Evolutionary conservation across 1,140 invertebrate genomes (phyloP).

Genomic region (Drosophila subobscura): DNA sequence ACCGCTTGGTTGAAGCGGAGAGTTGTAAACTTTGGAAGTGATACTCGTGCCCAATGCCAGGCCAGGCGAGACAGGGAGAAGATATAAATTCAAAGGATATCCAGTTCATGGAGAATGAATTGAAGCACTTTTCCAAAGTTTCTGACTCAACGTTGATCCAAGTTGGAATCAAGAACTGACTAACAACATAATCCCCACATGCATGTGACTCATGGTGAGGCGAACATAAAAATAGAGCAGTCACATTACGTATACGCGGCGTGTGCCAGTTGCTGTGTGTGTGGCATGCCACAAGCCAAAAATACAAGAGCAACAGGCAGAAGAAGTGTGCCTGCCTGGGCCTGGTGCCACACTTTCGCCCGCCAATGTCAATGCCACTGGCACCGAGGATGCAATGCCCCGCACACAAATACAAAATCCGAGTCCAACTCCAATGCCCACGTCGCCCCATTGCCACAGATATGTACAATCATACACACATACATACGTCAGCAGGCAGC

Average conservation of each 20-base stretch:
- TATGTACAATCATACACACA: constrained; percentile 7
- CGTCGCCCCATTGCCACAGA: constrained; percentile 75
- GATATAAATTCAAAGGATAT: constrained; percentile 16
- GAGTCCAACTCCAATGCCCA: constrained; percentile 35
- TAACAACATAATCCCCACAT: constrained; percentile 44
- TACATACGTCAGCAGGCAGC: constrained; percentile 43
- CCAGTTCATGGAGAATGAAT: constrained; percentile 1
- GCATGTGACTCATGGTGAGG: constrained; percentile 37
- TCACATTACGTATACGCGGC: constrained; percentile 68
- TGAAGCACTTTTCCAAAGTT: constrained; percentile 21
- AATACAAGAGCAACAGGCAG: constrained; percentile 49
- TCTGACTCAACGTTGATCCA: constrained; percentile 5
- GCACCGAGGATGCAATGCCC: constrained; percentile 56
- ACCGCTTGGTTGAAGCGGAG: constrained; percentile 1
- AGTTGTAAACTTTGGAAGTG: constrained; percentile 14
- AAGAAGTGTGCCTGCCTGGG: constrained; percentile 33
- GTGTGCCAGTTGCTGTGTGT: constrained; percentile 19
- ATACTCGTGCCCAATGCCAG: no score
- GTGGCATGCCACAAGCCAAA: constrained; percentile 51
- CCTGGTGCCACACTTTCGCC: constrained; percentile 69
- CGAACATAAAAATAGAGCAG: constrained; percentile 43
- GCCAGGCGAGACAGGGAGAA: background rate
- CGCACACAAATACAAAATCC: constrained; percentile 25
- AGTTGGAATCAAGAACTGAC: background rate
- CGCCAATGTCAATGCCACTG: constrained; percentile 74